phyloP scores from a whole-genome alignment of 2,113 vertebrate genomes.

The Ailuropoda melanoleuca region DNA sequence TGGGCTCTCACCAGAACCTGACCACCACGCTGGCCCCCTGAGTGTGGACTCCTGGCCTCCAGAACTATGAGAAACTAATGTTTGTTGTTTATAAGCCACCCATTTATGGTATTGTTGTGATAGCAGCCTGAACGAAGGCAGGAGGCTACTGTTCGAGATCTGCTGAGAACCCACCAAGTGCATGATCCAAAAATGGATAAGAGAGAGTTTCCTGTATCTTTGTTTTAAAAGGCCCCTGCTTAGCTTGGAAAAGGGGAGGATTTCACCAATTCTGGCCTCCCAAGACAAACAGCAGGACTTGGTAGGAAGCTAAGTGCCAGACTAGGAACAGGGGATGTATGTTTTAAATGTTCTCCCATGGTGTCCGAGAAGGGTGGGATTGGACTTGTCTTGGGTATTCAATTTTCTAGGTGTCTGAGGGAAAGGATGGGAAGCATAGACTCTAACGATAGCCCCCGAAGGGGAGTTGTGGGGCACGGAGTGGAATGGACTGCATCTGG shows the following conservation, averaged over 20 bases:
- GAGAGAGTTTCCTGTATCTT: not conserved
- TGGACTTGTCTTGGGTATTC: not conserved
- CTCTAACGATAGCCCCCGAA: rapidly evolving
- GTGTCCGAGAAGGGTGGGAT: not conserved
- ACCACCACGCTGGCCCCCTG: not conserved
- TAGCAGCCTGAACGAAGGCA: not conserved
- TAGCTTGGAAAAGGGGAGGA: not conserved
- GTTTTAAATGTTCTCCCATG: not conserved
- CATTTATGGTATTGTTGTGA: not conserved
- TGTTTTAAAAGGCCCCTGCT: not conserved
- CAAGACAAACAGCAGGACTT: not conserved
- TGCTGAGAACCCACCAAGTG: not conserved
- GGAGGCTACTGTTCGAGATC: not conserved
- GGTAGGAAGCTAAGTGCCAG: not conserved
- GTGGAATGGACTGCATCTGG: rapidly evolving
- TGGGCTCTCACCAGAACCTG: not conserved
- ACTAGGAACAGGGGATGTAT: not conserved
- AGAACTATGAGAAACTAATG: not conserved
- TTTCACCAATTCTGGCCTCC: not conserved
- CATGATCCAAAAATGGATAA: not conserved
- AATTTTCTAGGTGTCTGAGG: not conserved
- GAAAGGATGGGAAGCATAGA: not conserved
- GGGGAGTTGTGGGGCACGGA: not conserved
- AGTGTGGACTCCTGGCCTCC: not conserved
- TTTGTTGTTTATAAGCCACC: not conserved